phyloP scores from a whole-genome alignment of 64 coral and sea anemone genomes.

The Hydrozoanthus tunicans region DNA sequence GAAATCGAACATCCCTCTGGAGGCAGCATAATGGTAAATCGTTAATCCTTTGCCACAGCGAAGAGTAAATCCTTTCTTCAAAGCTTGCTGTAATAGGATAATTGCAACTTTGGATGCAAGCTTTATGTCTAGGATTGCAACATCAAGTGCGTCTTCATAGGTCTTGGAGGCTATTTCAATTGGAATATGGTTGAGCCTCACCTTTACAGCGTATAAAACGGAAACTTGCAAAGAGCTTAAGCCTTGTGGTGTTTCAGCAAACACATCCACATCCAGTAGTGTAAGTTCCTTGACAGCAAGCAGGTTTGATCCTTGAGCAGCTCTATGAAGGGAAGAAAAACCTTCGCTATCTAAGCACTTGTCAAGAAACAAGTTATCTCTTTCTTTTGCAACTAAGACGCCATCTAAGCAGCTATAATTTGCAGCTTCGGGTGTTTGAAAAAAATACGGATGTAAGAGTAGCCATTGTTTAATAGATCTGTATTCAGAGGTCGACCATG shows the following conservation, averaged over 20 bases:
- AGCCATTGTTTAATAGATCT: not conserved
- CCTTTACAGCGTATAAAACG: conserved; percentile 16
- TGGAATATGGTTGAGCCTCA: not conserved
- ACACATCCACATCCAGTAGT: not conserved
- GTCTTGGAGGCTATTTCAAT: not conserved
- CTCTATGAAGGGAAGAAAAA: conserved; percentile 4
- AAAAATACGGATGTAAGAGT: conserved; percentile 4
- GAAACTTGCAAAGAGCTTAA: conserved; percentile 1
- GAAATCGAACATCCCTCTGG: conserved; percentile 30
- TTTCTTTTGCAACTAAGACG: not conserved
- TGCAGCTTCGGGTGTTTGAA: not conserved
- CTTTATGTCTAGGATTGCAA: conserved; percentile 7
- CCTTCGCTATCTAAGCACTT: not conserved
- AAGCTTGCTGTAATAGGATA: not conserved
- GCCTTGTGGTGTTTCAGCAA: not conserved
- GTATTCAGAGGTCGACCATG: conserved; percentile 2
- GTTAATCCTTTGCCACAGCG: conserved; percentile 13
- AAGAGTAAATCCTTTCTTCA: conserved; percentile 20
- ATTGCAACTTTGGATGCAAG: conserved; percentile 41
- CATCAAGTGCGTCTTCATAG: not conserved
- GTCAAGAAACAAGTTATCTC: not conserved
- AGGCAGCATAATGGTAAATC: conserved; percentile 30
- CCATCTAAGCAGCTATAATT: not conserved
- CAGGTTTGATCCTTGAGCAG: conserved; percentile 16
- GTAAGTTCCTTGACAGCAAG: not conserved